phyloP scores from a whole-genome alignment of 2,797 vertebrate species.

The Ataeniobius toweri region DNA sequence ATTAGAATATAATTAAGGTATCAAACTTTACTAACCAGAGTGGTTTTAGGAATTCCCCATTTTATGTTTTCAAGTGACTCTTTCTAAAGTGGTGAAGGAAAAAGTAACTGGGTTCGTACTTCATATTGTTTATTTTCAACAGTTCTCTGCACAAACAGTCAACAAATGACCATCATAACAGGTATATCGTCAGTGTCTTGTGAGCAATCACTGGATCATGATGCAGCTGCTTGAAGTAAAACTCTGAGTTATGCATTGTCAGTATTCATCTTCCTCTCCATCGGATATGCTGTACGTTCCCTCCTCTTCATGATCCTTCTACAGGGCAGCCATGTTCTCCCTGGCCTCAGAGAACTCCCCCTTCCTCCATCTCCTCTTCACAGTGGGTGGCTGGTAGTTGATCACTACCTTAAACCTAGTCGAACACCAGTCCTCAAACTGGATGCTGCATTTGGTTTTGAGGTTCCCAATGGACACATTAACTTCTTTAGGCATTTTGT shows the following conservation, averaged over 20 bases:
- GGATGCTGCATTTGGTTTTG: conserved; percentile 89
- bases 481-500: no score
- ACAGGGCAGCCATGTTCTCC: conserved; percentile 44
- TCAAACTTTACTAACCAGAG: no score
- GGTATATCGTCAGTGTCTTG: no score
- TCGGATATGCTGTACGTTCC: not conserved
- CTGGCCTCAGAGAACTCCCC: conserved; percentile 81
- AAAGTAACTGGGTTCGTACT: not conserved
- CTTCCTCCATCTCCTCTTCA: conserved; percentile 81
- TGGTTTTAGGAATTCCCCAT: no score
- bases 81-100: not conserved
- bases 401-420: conserved; percentile 60
- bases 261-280: conserved; percentile 11
- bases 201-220: no score
- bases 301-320: conserved; percentile 25
- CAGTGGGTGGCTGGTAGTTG: conserved; percentile 85
- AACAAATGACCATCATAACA: no score
- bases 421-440: conserved; percentile 93
- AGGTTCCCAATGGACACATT: conserved; percentile 21
- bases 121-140: no score
- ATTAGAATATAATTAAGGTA: no score
- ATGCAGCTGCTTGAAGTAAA: not conserved
- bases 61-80: no score
- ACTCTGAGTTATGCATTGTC: no score
- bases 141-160: no score